Evolutionary conservation across 2,797 vertebrate species (phyloP).

Genomic region (Sarcophilus harrisii): DNA sequence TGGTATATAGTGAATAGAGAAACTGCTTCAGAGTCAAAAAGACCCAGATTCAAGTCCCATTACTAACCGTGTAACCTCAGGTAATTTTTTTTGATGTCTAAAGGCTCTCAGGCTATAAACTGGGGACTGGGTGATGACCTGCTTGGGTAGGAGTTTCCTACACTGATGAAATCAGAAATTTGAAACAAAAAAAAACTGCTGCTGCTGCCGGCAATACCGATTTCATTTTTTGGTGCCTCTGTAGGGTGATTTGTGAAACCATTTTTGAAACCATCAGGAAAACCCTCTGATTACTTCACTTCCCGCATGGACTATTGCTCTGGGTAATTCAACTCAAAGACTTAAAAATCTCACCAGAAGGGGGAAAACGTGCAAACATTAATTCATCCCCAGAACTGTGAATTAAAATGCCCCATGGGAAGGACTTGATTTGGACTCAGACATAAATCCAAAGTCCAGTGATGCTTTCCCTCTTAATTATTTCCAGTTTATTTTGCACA

Average conservation of each 20-base stretch:
- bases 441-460: not conserved
- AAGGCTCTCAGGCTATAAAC: not conserved
- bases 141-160: not conserved
- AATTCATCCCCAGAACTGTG: constrained; percentile 1
- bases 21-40: not conserved
- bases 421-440: not conserved
- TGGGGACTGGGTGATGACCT: not conserved
- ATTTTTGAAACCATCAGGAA: constrained; percentile 65
- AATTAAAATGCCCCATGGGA: not conserved
- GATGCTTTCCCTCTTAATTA: not conserved
- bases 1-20: not conserved
- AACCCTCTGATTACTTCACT: constrained; percentile 62
- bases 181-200: not conserved
- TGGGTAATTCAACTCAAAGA: constrained; percentile 42
- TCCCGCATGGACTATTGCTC: constrained; percentile 57
- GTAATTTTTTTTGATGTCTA: not conserved
- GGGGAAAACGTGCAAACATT: not conserved
- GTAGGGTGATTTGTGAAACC: constrained; percentile 51
- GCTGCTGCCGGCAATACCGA: not conserved
- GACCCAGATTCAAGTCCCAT: not conserved
- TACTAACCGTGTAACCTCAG: not conserved
- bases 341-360: not conserved
- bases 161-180: not conserved
- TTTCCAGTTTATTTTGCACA: not conserved
- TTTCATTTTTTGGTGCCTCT: not conserved